phyloP scores from a whole-genome alignment of 2,797 vertebrate genomes.

The Enteromius mattozi region DNA sequence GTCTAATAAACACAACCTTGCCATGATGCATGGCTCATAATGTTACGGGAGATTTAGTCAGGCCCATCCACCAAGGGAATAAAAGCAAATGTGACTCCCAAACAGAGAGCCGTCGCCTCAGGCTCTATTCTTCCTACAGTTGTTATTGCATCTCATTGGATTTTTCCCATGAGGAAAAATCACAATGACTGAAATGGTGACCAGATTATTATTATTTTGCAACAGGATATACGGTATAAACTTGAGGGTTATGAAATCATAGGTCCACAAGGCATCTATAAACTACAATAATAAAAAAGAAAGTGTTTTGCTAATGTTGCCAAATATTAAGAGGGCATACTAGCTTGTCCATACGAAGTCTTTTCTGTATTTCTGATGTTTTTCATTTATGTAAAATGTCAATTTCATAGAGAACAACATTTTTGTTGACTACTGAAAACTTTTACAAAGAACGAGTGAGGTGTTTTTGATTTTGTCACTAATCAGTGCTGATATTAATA shows the following conservation, averaged over 20 bases:
- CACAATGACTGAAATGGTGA: constrained; percentile 78
- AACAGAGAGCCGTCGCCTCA: constrained; percentile 50
- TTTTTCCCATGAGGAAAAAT: constrained; percentile 70
- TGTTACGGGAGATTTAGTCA: constrained; percentile 58
- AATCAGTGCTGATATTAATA: background rate
- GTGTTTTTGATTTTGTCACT: background rate
- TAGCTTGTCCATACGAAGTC: background rate
- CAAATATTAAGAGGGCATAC: background rate
- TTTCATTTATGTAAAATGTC: background rate
- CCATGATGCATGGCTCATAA: constrained; percentile 53
- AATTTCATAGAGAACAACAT: background rate
- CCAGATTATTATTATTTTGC: constrained; percentile 76
- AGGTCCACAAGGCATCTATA: constrained; percentile 68
- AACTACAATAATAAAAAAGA: background rate
- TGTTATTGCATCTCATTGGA: constrained; percentile 57
- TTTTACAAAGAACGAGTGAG: background rate
- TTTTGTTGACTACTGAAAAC: background rate
- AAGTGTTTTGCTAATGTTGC: background rate
- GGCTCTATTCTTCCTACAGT: constrained; percentile 53
- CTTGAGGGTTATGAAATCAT: constrained; percentile 78
- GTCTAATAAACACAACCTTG: constrained; percentile 52
- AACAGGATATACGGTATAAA: constrained; percentile 76
- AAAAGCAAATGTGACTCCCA: constrained; percentile 32
- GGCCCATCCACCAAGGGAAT: constrained; percentile 36
- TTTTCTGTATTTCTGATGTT: background rate